Percentiles rank a stretch among this genome's conserved stretches.
These are phyloP conservation scores for Antedon mediterranea DNA, from an alignment of 53 echinoderm and acorn worm genomes.

Conservation along the genomic window DNA sequence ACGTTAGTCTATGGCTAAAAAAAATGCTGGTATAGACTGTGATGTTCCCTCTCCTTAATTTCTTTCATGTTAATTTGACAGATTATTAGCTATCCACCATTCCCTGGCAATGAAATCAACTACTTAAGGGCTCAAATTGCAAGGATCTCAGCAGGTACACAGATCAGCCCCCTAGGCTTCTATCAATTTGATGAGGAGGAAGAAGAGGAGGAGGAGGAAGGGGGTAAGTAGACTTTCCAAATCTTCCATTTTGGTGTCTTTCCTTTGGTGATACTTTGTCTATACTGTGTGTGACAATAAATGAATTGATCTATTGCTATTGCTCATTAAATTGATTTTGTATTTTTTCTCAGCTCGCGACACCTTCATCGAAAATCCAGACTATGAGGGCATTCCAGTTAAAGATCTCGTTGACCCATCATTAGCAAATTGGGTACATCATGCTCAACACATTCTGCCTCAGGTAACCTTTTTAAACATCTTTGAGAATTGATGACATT, in stretches of 20 bases:
- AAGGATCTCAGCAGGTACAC: slow-evolving; percentile 78
- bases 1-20: too few relatives aligned
- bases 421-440: slow-evolving; percentile 95
- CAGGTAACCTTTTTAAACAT: slow-evolving; percentile 82
- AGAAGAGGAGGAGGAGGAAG: slow-evolving; percentile 91
- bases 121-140: slow-evolving; percentile 85
- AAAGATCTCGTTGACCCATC: slow-evolving; percentile 85
- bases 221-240: slow-evolving; percentile 33
- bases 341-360: slow-evolving; percentile 60
- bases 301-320: too few relatives aligned
- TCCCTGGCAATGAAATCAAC: slow-evolving; percentile 73
- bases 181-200: slow-evolving; percentile 98
- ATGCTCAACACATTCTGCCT: slow-evolving; percentile 89
- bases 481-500: too few relatives aligned
- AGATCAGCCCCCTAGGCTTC: slow-evolving; percentile 89
- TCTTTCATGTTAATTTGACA: too few relatives aligned
- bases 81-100: slow-evolving; percentile 94
- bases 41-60: too few relatives aligned
- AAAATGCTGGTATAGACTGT: too few relatives aligned
- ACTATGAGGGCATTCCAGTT: slow-evolving; percentile 95
- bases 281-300: too few relatives aligned
- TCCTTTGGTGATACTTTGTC: too few relatives aligned
- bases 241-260: too few relatives aligned
- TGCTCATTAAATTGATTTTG: neutral
- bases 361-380: slow-evolving; percentile 89